Conservation (phyloP, 2,113 vertebrate genomes). For the Eira barbara region DNA sequence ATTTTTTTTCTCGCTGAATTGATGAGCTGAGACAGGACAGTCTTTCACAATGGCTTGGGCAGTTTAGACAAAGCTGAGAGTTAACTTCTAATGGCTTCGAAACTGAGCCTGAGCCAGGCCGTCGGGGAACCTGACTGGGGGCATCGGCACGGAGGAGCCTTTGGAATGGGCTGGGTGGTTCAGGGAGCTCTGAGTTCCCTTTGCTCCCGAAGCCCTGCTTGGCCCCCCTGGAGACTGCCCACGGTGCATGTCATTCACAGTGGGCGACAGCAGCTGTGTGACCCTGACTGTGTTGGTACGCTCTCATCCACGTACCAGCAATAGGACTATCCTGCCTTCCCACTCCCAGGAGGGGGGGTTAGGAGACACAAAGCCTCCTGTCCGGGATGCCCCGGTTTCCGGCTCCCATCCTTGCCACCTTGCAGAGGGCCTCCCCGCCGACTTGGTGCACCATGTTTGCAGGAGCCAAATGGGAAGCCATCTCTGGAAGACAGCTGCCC, state of each 20-base stretch:
- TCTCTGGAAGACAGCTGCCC: neutral
- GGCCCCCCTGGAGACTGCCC: neutral
- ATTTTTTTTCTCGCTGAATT: neutral
- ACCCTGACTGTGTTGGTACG: fast-evolving
- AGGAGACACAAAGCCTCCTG: too few relatives aligned
- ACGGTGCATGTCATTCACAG: fast-evolving
- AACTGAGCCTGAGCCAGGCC: neutral
- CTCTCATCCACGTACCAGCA: neutral
- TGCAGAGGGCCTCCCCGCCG: too few relatives aligned
- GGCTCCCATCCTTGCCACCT: too few relatives aligned
- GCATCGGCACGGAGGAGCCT: fast-evolving
- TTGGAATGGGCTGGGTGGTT: fast-evolving
- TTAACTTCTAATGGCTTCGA: neutral
- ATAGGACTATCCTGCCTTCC: neutral
- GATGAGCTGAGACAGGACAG: neutral
- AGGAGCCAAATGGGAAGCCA: neutral
- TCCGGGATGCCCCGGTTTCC: fast-evolving
- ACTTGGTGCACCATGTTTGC: fast-evolving
- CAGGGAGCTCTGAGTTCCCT: neutral
- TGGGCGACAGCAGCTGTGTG: neutral
- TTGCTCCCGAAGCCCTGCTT: neutral
- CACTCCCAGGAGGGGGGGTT: too few relatives aligned
- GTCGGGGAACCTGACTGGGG: fast-evolving
- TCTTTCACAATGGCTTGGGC: neutral
- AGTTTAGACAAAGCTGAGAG: neutral